Base-by-base conservation (phyloP, 2,113 vertebrate genomes). In the Onychostoma macrolepis region DNA sequence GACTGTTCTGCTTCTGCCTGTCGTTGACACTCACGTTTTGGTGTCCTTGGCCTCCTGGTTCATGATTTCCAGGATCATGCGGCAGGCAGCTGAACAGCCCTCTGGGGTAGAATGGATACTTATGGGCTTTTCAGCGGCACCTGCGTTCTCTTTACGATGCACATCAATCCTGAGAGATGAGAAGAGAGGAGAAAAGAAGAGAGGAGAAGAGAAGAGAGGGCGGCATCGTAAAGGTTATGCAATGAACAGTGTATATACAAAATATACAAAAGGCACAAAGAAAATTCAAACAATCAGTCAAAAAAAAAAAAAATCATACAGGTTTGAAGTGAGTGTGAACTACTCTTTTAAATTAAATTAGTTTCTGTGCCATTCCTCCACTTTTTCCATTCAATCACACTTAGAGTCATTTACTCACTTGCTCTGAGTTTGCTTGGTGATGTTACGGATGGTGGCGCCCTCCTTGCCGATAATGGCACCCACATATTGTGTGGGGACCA, bases 51-150 rank as follows among this genome's bases (percentile, higher is more conserved):
- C 98, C 90, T 99, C 98, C 93, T 99, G 97, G 33, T 98, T 96
- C 98, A 99, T 99, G 90, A 99, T 98, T 88, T 99, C 98, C 91
- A 99, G 87, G 91, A 99, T 99, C 97, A 99, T 98, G 86, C 96
- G 95, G 87, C 97, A 99, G 43, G 98, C 97, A 0, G 97, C 93
- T 0, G 97, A 99, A 92, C 98, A 98, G 91, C 98, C 98, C 90
- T 99, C 97, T 0, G 97, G 96, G 1, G 96, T 99, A 0, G 98
- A 99, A 91, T 99, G 97, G 92, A 99, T 95, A 86, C 97, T 99
- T 94, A 99, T 98, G 15, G 98, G 97, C 92, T 99, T 99, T 87
- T 99, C 98, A 0, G 98, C 98, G 0, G 98, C 97, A 0, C 98
- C 98, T 0, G 97, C 97, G 0, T 99, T 99, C 91, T 99, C 98